Conservation (phyloP, 2,797 vertebrate genomes). For the Thamnophis elegans region DNA sequence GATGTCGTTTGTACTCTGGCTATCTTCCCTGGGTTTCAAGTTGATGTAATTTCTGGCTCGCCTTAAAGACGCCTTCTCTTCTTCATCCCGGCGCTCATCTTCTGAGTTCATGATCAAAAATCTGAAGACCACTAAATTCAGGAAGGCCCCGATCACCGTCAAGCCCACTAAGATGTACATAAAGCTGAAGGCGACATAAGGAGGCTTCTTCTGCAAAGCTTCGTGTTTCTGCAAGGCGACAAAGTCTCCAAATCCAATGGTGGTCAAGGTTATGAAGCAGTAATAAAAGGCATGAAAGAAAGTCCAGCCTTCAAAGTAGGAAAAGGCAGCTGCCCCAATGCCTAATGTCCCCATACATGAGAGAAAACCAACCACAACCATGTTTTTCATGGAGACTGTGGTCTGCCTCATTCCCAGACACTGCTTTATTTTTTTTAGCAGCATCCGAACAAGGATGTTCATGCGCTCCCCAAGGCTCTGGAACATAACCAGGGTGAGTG, state of each 20-base stretch:
- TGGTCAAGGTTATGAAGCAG: slow-evolving; percentile 97
- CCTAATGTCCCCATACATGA: slow-evolving; percentile 90
- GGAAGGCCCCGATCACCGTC: slow-evolving; percentile 93
- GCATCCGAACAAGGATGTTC: slow-evolving; percentile 88
- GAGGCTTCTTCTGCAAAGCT: slow-evolving; percentile 91
- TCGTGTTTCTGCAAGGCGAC: slow-evolving; percentile 94
- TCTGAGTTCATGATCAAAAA: slow-evolving; percentile 93
- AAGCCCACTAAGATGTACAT: slow-evolving; percentile 95
- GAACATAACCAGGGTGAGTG: slow-evolving; percentile 96
- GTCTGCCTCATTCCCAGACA: slow-evolving; percentile 83
- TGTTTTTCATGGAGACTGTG: slow-evolving; percentile 92
- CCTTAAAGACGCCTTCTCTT: slow-evolving; percentile 80
- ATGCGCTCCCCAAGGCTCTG: slow-evolving; percentile 96
- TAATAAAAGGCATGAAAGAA: slow-evolving; percentile 98
- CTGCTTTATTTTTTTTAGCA: slow-evolving; percentile 87
- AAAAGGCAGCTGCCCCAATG: slow-evolving; percentile 88
- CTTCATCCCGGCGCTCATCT: slow-evolving; percentile 81
- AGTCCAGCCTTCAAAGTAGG: slow-evolving; percentile 94
- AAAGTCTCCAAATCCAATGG: slow-evolving; percentile 96
- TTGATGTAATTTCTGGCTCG: slow-evolving; percentile 71
- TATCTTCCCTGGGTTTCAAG: slow-evolving; percentile 58
- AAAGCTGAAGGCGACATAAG: slow-evolving; percentile 95
- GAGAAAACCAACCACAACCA: slow-evolving; percentile 93
- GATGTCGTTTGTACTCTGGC: slow-evolving; percentile 76
- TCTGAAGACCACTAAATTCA: slow-evolving; percentile 92